Evolutionary conservation across 2,797 vertebrate genomes (phyloP).

Genomic region (Manis javanica): DNA sequence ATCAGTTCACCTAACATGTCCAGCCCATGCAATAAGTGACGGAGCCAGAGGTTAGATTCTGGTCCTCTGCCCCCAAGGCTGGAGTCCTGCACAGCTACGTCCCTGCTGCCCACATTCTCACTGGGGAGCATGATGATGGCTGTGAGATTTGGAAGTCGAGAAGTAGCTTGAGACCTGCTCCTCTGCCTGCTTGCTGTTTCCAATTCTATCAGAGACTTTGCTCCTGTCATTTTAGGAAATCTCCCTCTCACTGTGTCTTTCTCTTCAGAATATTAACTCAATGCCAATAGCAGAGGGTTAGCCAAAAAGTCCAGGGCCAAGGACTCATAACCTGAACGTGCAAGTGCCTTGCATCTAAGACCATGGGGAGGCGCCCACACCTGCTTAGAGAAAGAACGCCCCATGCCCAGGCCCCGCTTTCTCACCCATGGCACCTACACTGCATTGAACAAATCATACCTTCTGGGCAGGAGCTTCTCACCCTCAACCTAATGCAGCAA

Average conservation of each 20-base stretch:
- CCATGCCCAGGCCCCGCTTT: rapidly evolving
- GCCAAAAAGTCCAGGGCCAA: neutral
- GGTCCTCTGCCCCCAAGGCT: neutral
- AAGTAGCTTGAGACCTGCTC: neutral
- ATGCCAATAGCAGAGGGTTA: neutral
- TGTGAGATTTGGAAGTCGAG: neutral
- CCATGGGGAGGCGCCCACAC: no score
- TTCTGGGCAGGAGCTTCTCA: neutral
- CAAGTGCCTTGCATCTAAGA: neutral
- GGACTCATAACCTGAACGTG: neutral
- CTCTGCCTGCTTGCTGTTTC: neutral
- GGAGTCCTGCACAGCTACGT: no score
- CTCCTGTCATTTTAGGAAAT: neutral
- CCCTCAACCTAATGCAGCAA: neutral
- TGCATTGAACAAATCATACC: neutral
- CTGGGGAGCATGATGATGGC: rapidly evolving
- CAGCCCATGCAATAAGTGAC: neutral
- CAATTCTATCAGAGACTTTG: neutral
- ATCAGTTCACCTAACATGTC: rapidly evolving
- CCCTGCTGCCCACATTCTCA: neutral
- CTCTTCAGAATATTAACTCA: neutral
- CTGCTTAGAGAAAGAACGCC: neutral
- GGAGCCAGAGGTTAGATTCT: neutral
- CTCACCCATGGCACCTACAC: neutral
- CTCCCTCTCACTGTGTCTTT: neutral